phyloP scores from a whole-genome alignment of 2,888 invertebrate species.

The Trichopoda pennipes region DNA sequence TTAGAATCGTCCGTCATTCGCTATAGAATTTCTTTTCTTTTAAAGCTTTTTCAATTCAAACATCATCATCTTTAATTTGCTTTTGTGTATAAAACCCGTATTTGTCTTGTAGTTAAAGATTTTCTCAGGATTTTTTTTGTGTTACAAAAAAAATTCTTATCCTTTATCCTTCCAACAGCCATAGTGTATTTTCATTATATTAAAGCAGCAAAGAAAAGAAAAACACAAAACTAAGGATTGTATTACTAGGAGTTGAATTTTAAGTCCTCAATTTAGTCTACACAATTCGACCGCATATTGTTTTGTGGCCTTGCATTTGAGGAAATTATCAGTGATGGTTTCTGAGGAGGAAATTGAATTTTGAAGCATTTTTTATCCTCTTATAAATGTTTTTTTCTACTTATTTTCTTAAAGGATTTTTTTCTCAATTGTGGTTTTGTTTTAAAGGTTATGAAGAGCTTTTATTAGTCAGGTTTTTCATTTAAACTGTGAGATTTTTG shows the following conservation, averaged over 20 bases:
- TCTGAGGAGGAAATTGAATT: slow-evolving; percentile 25
- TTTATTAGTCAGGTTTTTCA: slow-evolving; percentile 47
- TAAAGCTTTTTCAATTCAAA: slow-evolving; percentile 47
- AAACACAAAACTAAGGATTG: neutral
- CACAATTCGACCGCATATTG: slow-evolving; percentile 67
- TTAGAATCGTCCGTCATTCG: neutral
- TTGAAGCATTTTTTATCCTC: slow-evolving; percentile 22
- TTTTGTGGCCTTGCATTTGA: slow-evolving; percentile 67
- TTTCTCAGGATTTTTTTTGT: slow-evolving; percentile 18
- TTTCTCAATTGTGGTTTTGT: slow-evolving; percentile 36
- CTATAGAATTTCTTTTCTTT: slow-evolving; percentile 18
- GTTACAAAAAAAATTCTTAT: slow-evolving; percentile 45
- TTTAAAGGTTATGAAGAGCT: slow-evolving; percentile 62
- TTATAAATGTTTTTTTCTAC: slow-evolving; percentile 6
- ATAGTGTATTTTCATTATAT: slow-evolving; percentile 24
- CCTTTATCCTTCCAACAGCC: slow-evolving; percentile 25
- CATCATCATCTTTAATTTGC: slow-evolving; percentile 59
- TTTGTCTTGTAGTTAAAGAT: slow-evolving; percentile 25
- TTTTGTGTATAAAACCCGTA: slow-evolving; percentile 24
- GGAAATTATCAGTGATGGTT: slow-evolving; percentile 26
- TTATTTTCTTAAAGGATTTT: slow-evolving; percentile 20
- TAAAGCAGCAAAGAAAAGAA: neutral
- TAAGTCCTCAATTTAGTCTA: slow-evolving; percentile 42
- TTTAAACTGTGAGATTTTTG: neutral
- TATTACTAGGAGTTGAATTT: slow-evolving; percentile 6